Percentiles rank a stretch among this genome's conserved stretches.
phyloP scores from a whole-genome alignment of 2,888 invertebrate genomes.

The Julus scandinavius region DNA sequence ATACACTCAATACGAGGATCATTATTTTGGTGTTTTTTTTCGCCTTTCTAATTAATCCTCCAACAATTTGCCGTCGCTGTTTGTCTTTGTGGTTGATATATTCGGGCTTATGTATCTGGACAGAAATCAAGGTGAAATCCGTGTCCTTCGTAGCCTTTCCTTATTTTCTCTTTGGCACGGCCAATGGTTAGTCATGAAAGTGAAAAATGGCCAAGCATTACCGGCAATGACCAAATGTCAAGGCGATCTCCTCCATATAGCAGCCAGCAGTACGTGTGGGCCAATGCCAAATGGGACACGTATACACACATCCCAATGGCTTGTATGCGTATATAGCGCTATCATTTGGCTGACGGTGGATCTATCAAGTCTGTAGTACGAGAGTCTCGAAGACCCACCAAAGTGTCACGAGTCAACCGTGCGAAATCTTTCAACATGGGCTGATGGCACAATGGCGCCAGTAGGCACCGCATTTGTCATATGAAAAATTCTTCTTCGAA shows the following conservation, averaged over 20 bases:
- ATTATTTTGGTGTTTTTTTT: background rate
- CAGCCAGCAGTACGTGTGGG: constrained; percentile 21
- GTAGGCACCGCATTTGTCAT: background rate
- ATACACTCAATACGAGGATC: constrained; percentile 17
- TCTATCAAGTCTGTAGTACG: too few species aligned
- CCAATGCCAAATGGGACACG: constrained; percentile 21
- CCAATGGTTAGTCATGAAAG: constrained; percentile 22
- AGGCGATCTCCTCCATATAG: background rate
- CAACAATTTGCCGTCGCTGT: background rate
- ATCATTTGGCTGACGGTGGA: too few species aligned
- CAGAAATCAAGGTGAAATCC: constrained; percentile 22
- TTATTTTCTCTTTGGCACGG: background rate
- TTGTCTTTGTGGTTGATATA: constrained; percentile 1
- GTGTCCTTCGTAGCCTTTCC: constrained; percentile 34
- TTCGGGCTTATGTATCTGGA: constrained; percentile 10
- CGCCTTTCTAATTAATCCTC: constrained; percentile 28
- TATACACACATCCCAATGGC: background rate
- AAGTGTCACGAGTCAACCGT: background rate
- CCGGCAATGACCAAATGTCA: constrained; percentile 1
- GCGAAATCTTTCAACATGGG: background rate
- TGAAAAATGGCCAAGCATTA: constrained; percentile 1
- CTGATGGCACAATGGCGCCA: background rate
- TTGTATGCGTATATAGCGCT: too few species aligned
- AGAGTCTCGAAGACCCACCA: too few species aligned
- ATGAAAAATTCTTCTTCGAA: too few species aligned